Evolutionary conservation across 2,888 invertebrate species (phyloP).

Genomic region (Leistus spinibarbis): DNA sequence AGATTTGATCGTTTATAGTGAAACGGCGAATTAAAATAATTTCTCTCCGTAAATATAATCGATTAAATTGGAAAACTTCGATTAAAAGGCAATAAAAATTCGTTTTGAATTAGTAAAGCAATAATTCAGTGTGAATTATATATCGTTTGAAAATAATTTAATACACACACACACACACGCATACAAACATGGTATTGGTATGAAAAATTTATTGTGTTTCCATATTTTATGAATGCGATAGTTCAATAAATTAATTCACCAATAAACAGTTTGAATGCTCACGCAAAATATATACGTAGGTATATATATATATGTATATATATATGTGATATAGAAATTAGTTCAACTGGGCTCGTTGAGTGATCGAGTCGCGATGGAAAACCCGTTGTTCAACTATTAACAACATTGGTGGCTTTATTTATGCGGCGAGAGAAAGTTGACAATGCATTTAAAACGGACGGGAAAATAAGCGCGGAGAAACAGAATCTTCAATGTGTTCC

Average conservation of each 20-base stretch:
- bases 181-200: not conserved
- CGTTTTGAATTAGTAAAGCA: no score
- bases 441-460: slow-evolving; percentile 31
- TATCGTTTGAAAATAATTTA: no score
- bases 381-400: not conserved
- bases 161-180: not conserved
- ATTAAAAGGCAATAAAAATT: no score
- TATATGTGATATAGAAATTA: not conserved
- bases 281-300: not conserved
- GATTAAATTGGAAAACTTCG: no score
- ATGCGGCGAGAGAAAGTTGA: slow-evolving; percentile 30
- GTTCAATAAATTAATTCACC: not conserved
- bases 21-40: no score
- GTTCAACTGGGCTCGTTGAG: not conserved
- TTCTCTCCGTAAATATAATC: no score
- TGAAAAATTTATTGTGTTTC: not conserved
- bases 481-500: slow-evolving; percentile 24
- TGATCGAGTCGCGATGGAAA: not conserved
- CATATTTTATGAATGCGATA: not conserved
- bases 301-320: not conserved
- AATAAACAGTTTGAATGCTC: not conserved
- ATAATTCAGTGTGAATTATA: no score
- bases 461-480: no score
- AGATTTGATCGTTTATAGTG: no score
- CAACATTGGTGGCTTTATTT: slow-evolving; percentile 9